Evolutionary conservation across 2,797 vertebrate genomes (phyloP), one percentile per base, ranked within the genome.

Genomic region (Chromobotia macracanthus): DNA sequence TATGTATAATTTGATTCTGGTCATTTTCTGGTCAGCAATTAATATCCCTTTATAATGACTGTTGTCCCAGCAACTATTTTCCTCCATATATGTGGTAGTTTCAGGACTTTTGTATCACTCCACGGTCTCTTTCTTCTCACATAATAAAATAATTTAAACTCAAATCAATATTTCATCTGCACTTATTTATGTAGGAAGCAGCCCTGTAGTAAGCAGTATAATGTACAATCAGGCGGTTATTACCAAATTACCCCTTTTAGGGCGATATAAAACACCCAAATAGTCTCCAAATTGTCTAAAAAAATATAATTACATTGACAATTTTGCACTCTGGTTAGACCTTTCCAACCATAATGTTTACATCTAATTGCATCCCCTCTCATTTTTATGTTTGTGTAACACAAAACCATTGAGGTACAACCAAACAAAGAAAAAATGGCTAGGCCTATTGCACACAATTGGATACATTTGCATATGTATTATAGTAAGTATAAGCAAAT

Each of bases 401-500:
- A 53, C 72, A 75, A 51, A 75, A 19, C 13, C 58, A 63, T 6
- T 0, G 6, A 50, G 28, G 8, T 18, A 35, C 44, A 74, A 31
- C 46, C n/a, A 3, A 71, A 71, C 28, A 77, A 55, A 46, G 16
- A 66, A 21, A 31, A 63, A 50, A 48, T 48, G 1, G 31, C 5
- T 21, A 18, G 28, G 60, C 60, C 60, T 31, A 28, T 5, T 15
- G 21, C 15, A 53, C 31, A 66, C 48, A 75, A 75, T 18, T 55
- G 60, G 5, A 31, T 5, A 28, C 31, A 56, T 67, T 56, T 16
- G 11, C 38, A 68, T 68, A 58, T 56, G 38, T 56, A 66, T 55
- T 53, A 21, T 8, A 15, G 11, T 75, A 56, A 28, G 35, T 28
- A 44, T 28, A 21, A 67, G 50, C 31, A 55, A 56, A 67, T 77